phyloP scores from a whole-genome alignment of 2,888 invertebrate genomes.

The Alviniconcha strummeri region DNA sequence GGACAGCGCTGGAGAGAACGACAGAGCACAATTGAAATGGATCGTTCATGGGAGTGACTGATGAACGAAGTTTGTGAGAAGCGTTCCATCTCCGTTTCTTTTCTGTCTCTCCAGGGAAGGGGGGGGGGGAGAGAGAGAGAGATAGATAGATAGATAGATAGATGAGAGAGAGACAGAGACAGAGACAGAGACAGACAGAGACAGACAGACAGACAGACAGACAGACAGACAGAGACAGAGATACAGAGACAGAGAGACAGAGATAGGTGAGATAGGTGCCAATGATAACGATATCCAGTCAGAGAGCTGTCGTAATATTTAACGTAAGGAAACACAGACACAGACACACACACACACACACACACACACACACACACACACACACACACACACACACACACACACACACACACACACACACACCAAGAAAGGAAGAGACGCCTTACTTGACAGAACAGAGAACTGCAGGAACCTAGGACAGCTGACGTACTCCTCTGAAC shows the following conservation, averaged over 20 bases:
- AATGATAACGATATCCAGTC: too few species aligned
- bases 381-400: background rate
- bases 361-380: slow-evolving; percentile 4
- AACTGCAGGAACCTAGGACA: slow-evolving; percentile 58
- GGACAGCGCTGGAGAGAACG: too few species aligned
- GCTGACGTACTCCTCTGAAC: slow-evolving; percentile 41
- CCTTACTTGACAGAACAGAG: slow-evolving; percentile 52
- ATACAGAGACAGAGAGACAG: background rate
- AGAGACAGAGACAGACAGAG: too few species aligned
- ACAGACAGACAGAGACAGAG: background rate
- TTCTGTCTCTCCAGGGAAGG: too few species aligned
- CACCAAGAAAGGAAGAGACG: background rate
- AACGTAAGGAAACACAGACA: slow-evolving; percentile 9
- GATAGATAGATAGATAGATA: background rate
- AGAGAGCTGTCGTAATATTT: background rate
- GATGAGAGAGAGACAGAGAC: background rate
- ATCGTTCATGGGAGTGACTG: too few species aligned
- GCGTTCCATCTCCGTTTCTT: too few species aligned
- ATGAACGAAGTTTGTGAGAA: too few species aligned
- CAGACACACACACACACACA: slow-evolving; percentile 17
- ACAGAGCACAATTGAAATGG: too few species aligned
- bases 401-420: background rate
- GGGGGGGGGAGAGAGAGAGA: background rate
- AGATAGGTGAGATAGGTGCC: background rate
- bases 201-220: too few species aligned